These are phyloP conservation scores for Halichoerus grypus DNA, from an alignment of 2,113 vertebrate species.

Conservation along the genomic window DNA sequence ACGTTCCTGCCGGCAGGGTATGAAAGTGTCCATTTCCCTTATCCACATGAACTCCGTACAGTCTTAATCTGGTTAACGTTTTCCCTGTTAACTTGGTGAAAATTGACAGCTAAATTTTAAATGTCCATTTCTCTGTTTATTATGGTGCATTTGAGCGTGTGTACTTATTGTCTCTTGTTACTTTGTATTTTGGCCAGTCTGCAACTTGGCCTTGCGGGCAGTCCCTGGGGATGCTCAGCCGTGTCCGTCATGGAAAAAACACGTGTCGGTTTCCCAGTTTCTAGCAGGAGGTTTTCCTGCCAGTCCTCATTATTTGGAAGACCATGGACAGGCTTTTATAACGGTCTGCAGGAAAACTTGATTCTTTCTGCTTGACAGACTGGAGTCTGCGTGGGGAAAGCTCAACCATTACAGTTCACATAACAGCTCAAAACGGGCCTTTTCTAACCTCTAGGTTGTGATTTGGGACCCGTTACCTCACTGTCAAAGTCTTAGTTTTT, in stretches of 20 bases:
- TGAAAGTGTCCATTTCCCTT: not conserved
- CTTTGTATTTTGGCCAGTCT: not conserved
- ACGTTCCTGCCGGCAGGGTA: not conserved
- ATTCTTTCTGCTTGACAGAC: not conserved
- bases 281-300: not conserved
- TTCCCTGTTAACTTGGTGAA: not conserved
- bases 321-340: too few relatives aligned
- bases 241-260: too few relatives aligned
- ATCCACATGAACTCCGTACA: not conserved
- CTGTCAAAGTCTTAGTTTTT: not conserved
- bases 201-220: too few relatives aligned
- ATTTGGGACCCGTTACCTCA: not conserved
- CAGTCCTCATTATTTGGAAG: not conserved
- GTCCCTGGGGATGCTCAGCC: too few relatives aligned
- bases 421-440: not conserved
- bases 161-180: not conserved
- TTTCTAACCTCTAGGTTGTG: not conserved
- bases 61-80: not conserved
- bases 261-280: not conserved
- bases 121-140: not conserved
- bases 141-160: too few relatives aligned
- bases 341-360: too few relatives aligned
- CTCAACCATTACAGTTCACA: not conserved
- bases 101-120: not conserved
- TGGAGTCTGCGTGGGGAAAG: not conserved